phyloP scores from a whole-genome alignment of 2,113 vertebrate genomes.

The Heliornis fulica region DNA sequence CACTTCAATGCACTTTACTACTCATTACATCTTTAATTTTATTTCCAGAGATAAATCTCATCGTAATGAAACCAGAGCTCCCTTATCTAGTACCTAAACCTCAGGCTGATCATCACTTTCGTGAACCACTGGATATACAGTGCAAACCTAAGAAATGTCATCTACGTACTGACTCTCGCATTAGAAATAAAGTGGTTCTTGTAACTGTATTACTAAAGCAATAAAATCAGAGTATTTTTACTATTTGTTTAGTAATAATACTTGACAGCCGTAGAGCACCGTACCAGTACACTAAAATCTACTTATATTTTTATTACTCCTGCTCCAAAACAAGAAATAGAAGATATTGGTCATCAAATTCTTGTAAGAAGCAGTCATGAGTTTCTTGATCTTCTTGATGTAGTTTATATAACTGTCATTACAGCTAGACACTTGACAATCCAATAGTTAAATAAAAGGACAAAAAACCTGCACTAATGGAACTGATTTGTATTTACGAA shows the following conservation, averaged over 20 bases:
- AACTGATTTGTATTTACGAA: neutral
- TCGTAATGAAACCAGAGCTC: neutral
- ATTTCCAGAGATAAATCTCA: neutral
- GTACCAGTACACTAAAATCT: conserved; percentile 14
- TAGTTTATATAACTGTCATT: neutral
- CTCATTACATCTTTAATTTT: neutral
- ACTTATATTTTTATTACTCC: conserved; percentile 11
- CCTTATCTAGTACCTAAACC: neutral
- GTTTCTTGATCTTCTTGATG: neutral
- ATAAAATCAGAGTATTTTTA: conserved; percentile 39
- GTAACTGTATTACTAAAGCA: neutral
- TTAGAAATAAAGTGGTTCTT: neutral
- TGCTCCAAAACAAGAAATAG: neutral
- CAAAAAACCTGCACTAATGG: neutral
- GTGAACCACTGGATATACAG: neutral
- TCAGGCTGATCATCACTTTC: neutral
- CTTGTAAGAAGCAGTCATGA: neutral
- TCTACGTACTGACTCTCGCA: neutral
- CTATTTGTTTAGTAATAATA: conserved; percentile 19
- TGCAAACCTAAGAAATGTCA: neutral
- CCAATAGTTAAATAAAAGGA: neutral
- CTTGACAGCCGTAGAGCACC: neutral
- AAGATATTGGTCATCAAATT: neutral
- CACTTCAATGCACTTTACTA: neutral
- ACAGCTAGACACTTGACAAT: neutral